Evolutionary conservation across 2,113 vertebrate genomes (phyloP), one percentile per base, ranked within the genome.

Genomic region (Menura novaehollandiae): DNA sequence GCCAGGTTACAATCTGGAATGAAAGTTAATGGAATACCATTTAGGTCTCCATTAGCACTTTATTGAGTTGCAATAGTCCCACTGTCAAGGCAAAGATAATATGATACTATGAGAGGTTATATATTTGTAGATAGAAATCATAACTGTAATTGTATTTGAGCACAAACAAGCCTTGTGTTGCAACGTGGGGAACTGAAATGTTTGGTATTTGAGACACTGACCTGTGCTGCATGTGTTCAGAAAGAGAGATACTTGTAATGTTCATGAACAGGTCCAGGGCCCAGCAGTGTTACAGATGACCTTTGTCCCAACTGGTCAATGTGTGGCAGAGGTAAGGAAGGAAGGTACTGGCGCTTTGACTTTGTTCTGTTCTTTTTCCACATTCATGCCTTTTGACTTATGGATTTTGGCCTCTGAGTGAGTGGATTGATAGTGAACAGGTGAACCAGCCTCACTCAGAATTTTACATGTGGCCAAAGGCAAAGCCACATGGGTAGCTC

Each of bases 261-360:
- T 49, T 56, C 22, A 9, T 62, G n/a, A 68, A 17, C 15, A 18
- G 19, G 30, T 43, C 47, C 24, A 47, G 32, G 41, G 13, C 15
- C 0, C 0, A 76, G 67, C 62, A 67, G 7, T 37, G 4, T n/a
- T 67, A 72, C 1, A 3, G 41, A 33, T 51, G 21, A 4, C 27
- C 90, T 94, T 62, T 91, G 75, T 88, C 51, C 30, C 55, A 77
- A 55, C 21, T 86, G 44, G 20, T 41, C 53, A 47, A 3, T 4
- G 7, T 22, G 24, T 62, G 9, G 21, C 39, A 35, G 58, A 71
- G 15, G 24, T 24, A 62, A 83, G 46, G 64, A 82, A 53, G 24
- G 62, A 68, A 83, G 58, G 24, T 32, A n/a, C 15, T 20, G 13
- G 28, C 44, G 9, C 30, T 93, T 49, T 68, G 12, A 53, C n/a